phyloP scores from a whole-genome alignment of 2,888 invertebrate genomes.

The Thecocarcelia acutangulata region DNA sequence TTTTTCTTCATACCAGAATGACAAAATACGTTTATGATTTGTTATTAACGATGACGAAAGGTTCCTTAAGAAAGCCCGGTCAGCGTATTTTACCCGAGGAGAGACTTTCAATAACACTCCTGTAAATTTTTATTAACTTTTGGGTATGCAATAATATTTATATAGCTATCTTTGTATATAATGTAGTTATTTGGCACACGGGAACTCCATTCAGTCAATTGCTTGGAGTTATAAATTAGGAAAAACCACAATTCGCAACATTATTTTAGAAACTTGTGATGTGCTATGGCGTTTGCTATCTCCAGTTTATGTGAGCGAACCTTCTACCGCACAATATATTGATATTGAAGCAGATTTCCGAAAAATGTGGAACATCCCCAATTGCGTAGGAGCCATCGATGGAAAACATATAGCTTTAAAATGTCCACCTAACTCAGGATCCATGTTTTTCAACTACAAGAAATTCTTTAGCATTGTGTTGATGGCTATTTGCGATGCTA shows the following conservation, averaged over 20 bases:
- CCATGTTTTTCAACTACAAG: constrained; percentile 60
- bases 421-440: constrained; percentile 59
- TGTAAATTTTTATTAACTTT: constrained; percentile 13
- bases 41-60: constrained; percentile 1
- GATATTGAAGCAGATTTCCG: constrained; percentile 51
- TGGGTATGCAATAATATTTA: neutral
- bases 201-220: constrained; percentile 19
- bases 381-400: constrained; percentile 46
- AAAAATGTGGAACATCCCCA: constrained; percentile 58
- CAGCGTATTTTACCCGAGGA: constrained; percentile 21
- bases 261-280: constrained; percentile 39
- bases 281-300: constrained; percentile 22
- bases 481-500: constrained; percentile 33
- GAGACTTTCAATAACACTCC: constrained; percentile 30
- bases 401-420: constrained; percentile 43
- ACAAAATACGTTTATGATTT: constrained; percentile 18
- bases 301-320: constrained; percentile 39
- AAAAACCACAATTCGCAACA: constrained; percentile 30
- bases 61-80: constrained; percentile 10
- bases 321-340: constrained; percentile 33
- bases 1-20: too few species aligned
- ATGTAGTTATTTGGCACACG: constrained; percentile 16
- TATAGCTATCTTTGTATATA: neutral
- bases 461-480: constrained; percentile 42
- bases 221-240: constrained; percentile 42